Percentiles rank a stretch among this genome's conserved stretches.
Conservation (phyloP, 2,797 vertebrate genomes). For the Numenius phaeopus region DNA sequence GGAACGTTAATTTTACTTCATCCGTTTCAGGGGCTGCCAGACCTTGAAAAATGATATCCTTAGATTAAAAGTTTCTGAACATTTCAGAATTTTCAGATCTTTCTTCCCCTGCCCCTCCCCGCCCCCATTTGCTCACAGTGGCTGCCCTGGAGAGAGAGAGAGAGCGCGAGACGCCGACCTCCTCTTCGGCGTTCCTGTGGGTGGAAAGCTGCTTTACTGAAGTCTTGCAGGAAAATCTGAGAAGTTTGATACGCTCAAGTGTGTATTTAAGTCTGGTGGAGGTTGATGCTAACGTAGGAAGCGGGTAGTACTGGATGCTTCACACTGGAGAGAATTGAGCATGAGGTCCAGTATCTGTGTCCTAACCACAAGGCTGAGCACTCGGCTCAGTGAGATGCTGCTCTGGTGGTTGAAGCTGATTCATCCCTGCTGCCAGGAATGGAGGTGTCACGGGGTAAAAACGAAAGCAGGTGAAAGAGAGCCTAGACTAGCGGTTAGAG, state of each 20-base stretch:
- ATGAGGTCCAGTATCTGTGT: background rate
- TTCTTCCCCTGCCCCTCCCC: no score
- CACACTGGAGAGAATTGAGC: background rate
- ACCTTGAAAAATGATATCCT: background rate
- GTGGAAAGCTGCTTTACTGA: background rate
- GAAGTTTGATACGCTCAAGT: background rate
- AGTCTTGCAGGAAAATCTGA: background rate
- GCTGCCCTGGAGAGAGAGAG: background rate
- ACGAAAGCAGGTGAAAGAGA: background rate
- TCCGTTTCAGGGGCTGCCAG: background rate
- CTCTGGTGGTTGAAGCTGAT: background rate
- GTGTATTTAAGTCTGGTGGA: background rate
- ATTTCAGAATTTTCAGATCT: background rate
- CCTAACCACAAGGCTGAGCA: background rate
- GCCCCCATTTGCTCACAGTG: background rate
- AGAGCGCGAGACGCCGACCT: background rate
- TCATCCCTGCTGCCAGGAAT: background rate
- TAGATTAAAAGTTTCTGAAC: background rate
- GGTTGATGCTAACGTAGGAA: background rate
- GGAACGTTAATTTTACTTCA: background rate
- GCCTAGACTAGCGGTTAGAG: rapidly evolving
- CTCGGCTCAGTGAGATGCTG: background rate
- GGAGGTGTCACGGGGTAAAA: background rate
- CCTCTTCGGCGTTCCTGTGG: background rate
- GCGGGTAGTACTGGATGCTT: background rate